phyloP scores from a whole-genome alignment of 1,140 invertebrate genomes.

The Drosophila bocki region DNA sequence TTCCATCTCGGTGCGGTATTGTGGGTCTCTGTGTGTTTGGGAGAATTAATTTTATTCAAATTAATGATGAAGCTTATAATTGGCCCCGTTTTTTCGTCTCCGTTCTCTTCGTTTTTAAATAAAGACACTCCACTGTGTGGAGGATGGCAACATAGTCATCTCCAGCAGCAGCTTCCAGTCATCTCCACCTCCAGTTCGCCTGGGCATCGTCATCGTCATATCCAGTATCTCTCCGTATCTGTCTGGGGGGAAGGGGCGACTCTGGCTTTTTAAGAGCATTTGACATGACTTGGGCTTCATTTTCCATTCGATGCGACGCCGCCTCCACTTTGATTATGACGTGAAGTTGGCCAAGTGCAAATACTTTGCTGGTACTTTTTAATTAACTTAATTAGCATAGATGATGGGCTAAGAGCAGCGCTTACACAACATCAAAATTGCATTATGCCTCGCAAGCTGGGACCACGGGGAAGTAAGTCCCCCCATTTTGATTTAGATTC shows the following conservation, averaged over 20 bases:
- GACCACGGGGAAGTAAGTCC: background rate
- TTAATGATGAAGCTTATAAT: conserved; percentile 83
- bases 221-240: conserved; percentile 27
- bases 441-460: conserved; percentile 58
- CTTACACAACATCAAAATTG: conserved; percentile 81
- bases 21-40: conserved; percentile 52
- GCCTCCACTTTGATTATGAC: conserved; percentile 81
- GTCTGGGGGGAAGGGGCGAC: conserved; percentile 9
- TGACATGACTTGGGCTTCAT: conserved; percentile 80
- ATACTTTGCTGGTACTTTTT: conserved; percentile 83
- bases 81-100: conserved; percentile 67
- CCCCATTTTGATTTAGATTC: conserved; percentile 48
- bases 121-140: conserved; percentile 60
- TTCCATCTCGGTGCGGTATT: conserved; percentile 11
- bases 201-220: conserved; percentile 29
- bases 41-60: conserved; percentile 82
- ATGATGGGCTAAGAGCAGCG: conserved; percentile 77
- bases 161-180: conserved; percentile 11
- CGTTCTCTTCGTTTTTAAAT: conserved; percentile 51
- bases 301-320: conserved; percentile 66
- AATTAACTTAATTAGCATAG: conserved; percentile 83
- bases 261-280: conserved; percentile 78
- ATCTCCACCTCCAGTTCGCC: conserved; percentile 12
- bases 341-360: conserved; percentile 82
- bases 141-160: conserved; percentile 52